Percentiles rank a stretch among this genome's conserved stretches.
Evolutionary conservation across 2,888 invertebrate species (phyloP).

Genomic region (Zonitis immaculata): DNA sequence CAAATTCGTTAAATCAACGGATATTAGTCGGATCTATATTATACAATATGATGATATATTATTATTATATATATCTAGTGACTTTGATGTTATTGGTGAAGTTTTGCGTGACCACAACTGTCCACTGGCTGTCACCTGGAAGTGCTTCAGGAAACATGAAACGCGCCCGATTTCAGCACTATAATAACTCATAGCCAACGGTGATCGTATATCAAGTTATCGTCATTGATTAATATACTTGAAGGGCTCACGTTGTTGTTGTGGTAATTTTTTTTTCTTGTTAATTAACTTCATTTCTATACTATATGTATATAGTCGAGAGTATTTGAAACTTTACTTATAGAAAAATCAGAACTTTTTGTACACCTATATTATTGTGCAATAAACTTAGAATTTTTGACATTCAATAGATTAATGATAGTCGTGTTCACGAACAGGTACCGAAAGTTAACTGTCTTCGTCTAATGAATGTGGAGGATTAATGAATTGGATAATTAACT

Average conservation of each 20-base stretch:
- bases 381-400: too few species aligned
- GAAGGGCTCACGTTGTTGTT: slow-evolving; percentile 30
- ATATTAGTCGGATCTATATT: too few species aligned
- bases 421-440: slow-evolving; percentile 11
- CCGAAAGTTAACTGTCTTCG: slow-evolving; percentile 8
- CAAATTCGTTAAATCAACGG: too few species aligned
- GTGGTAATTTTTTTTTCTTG: slow-evolving; percentile 30
- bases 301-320: slow-evolving; percentile 2
- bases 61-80: too few species aligned
- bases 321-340: slow-evolving; percentile 12
- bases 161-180: slow-evolving; percentile 28
- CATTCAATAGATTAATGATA: slow-evolving; percentile 13
- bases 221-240: slow-evolving; percentile 38
- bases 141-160: slow-evolving; percentile 23
- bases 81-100: slow-evolving; percentile 4
- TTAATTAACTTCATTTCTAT: slow-evolving; percentile 26
- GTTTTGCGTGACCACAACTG: slow-evolving; percentile 29
- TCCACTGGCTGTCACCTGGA: slow-evolving; percentile 29
- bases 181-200: slow-evolving; percentile 34
- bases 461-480: slow-evolving; percentile 10
- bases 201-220: slow-evolving; percentile 36
- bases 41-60: too few species aligned
- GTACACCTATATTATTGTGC: too few species aligned
- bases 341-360: too few species aligned
- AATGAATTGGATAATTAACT: slow-evolving; percentile 13